Evolutionary conservation across 1,140 invertebrate species (phyloP).

Genomic region (Dinothrombium tinctorium): DNA sequence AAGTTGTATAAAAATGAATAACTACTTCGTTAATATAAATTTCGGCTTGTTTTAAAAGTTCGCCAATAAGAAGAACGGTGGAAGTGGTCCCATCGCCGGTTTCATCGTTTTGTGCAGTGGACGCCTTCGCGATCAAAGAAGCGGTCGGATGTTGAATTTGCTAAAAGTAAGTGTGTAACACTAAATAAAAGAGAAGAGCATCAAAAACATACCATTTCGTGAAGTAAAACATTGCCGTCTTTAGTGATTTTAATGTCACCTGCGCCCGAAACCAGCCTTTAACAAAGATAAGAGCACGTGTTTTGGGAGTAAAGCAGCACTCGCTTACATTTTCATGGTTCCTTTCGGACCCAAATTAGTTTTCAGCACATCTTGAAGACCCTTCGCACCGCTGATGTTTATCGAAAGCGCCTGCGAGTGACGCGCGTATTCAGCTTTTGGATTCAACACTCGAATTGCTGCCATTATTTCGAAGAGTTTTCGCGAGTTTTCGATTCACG

Average conservation of each 20-base stretch:
- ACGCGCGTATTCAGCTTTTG: slow-evolving; percentile 96
- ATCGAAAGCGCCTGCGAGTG: slow-evolving; percentile 83
- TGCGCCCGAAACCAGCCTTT: slow-evolving; percentile 87
- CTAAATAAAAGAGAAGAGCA: neutral
- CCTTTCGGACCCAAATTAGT: slow-evolving; percentile 96
- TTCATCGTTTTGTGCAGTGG: slow-evolving; percentile 94
- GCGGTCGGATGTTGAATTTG: slow-evolving; percentile 99
- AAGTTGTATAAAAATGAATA: neutral
- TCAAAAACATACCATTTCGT: slow-evolving; percentile 59
- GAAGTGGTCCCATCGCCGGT: slow-evolving; percentile 98
- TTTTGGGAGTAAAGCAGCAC: neutral
- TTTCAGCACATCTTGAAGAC: slow-evolving; percentile 94
- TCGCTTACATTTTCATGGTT: slow-evolving; percentile 94
- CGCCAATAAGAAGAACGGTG: slow-evolving; percentile 88
- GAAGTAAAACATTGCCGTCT: slow-evolving; percentile 92
- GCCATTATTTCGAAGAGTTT: no score
- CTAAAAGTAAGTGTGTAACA: slow-evolving; percentile 18
- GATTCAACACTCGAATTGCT: slow-evolving; percentile 85
- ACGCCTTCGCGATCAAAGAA: slow-evolving; percentile 85
- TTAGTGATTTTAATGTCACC: slow-evolving; percentile 99
- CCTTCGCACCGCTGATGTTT: slow-evolving; percentile 89
- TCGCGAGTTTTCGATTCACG: no score
- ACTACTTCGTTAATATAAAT: slow-evolving; percentile 61
- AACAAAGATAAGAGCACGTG: slow-evolving; percentile 15
- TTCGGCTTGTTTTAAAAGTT: slow-evolving; percentile 90